Percentiles rank a stretch among this genome's conserved stretches.
These are phyloP conservation scores for Plagodis pulveraria DNA, from an alignment of 2,888 invertebrate genomes.

Conservation along the genomic window DNA sequence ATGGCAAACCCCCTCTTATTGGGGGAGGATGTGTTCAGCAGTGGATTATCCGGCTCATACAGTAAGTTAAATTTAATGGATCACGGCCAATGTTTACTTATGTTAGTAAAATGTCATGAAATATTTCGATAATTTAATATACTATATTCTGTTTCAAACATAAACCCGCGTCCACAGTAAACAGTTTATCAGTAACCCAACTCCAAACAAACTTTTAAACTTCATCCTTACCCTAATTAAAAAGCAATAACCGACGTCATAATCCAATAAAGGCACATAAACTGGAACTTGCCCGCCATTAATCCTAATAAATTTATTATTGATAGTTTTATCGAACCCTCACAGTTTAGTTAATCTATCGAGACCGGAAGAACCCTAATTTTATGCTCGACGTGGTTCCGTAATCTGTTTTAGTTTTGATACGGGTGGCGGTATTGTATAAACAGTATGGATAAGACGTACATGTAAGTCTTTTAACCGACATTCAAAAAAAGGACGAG, in stretches of 20 bases:
- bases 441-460: slow-evolving; percentile 2
- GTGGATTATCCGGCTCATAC: too few relatives aligned
- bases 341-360: slow-evolving; percentile 30
- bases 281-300: slow-evolving; percentile 21
- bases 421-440: slow-evolving; percentile 13
- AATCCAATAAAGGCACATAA: slow-evolving; percentile 12
- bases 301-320: slow-evolving; percentile 38
- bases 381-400: slow-evolving; percentile 28
- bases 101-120: too few relatives aligned
- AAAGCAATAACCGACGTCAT: slow-evolving; percentile 15
- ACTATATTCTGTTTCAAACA: too few relatives aligned
- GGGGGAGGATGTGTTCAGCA: too few relatives aligned
- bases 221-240: slow-evolving; percentile 6
- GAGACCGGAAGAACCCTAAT: slow-evolving; percentile 39
- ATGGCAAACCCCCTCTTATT: too few relatives aligned
- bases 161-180: too few relatives aligned
- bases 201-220: neutral
- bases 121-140: too few relatives aligned
- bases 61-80: too few relatives aligned
- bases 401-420: slow-evolving; percentile 38
- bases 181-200: too few relatives aligned
- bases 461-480: too few relatives aligned
- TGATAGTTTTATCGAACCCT: slow-evolving; percentile 35
- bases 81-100: too few relatives aligned
- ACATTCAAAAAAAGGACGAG: too few relatives aligned